These are phyloP conservation scores for Neotoma lepida DNA, from an alignment of 2,113 vertebrate genomes.

Conservation along the genomic window DNA sequence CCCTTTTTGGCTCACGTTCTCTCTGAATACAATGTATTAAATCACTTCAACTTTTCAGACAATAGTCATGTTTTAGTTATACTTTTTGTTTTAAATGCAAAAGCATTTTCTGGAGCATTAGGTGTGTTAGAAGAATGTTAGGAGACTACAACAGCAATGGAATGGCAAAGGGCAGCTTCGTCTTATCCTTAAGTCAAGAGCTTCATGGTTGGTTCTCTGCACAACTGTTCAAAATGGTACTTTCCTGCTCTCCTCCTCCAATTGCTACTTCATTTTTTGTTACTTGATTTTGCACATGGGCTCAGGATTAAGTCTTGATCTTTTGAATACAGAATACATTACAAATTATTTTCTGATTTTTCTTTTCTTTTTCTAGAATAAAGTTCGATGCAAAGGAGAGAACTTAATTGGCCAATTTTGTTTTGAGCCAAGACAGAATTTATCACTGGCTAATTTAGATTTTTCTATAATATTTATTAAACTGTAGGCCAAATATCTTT, in stretches of 20 bases:
- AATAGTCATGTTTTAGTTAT: neutral
- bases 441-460: neutral
- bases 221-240: neutral
- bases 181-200: too few species aligned
- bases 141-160: too few species aligned
- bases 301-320: neutral
- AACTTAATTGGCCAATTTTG: neutral
- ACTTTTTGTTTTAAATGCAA: neutral
- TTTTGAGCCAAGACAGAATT: neutral
- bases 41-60: neutral
- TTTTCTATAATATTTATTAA: neutral
- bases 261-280: neutral
- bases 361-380: neutral
- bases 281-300: neutral
- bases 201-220: neutral
- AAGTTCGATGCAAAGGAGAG: neutral
- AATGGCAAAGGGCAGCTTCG: rapidly evolving
- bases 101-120: neutral
- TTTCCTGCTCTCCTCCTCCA: neutral
- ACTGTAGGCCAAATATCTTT: neutral
- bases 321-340: neutral
- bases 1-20: neutral
- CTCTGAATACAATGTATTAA: neutral
- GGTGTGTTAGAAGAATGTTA: neutral
- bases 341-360: neutral